Conservation (phyloP, 2,888 invertebrate species). For the Bombylius major region DNA sequence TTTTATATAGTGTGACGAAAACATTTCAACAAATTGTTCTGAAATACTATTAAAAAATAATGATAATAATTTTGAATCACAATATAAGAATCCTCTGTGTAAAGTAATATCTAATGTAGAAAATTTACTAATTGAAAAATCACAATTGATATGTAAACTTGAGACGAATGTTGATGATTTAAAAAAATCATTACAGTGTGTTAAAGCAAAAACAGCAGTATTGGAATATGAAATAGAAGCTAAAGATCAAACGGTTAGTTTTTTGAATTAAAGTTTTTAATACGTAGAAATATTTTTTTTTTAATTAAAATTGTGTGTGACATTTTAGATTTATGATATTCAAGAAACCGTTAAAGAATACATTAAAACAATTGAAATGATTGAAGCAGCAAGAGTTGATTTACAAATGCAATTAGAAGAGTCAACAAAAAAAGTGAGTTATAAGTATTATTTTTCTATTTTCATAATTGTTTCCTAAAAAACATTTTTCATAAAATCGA, state of each 20-base stretch:
- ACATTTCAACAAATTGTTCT: no score
- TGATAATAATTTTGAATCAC: no score
- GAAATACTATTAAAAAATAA: no score
- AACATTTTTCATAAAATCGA: no score
- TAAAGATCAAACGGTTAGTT: slow-evolving; percentile 2
- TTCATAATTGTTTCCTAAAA: no score
- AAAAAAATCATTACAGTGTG: neutral
- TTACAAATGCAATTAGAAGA: neutral
- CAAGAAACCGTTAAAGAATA: neutral
- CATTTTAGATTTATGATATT: neutral
- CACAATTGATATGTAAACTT: neutral
- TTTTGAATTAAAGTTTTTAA: neutral
- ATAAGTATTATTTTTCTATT: no score
- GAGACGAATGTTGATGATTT: neutral
- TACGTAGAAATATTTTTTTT: neutral
- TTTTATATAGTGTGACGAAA: no score
- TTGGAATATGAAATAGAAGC: neutral
- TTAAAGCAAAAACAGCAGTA: neutral
- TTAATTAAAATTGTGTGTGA: neutral
- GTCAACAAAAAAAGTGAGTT: no score
- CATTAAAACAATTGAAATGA: neutral
- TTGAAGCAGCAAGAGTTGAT: neutral
- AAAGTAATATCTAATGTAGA: slow-evolving; percentile 5
- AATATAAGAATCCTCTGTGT: neutral
- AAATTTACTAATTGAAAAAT: slow-evolving; percentile 2